A percentile compares a stretch with the other conserved stretches of the same genome.
phyloP scores from a whole-genome alignment of 2,888 invertebrate genomes.

The Nemotelus pantherinus region DNA sequence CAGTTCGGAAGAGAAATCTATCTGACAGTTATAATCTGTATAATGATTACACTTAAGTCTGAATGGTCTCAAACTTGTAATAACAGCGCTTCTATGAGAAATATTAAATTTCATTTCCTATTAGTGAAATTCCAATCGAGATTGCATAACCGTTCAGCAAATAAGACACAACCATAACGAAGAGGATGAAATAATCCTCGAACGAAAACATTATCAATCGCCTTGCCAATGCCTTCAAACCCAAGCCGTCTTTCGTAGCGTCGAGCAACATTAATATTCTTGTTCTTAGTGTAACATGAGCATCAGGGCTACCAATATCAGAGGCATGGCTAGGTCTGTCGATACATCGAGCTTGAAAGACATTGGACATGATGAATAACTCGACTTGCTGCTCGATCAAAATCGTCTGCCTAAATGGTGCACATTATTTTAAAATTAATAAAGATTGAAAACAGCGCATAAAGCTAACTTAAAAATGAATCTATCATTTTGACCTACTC shows the following conservation, averaged over 20 bases:
- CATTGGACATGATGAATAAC: too few species aligned
- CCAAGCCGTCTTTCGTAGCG: constrained; percentile 23
- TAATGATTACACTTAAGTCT: constrained; percentile 26
- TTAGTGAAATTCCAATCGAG: constrained; percentile 41
- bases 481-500: too few species aligned
- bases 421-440: too few species aligned
- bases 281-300: not conserved
- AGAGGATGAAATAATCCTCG: constrained; percentile 40
- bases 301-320: not conserved
- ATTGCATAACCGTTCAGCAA: constrained; percentile 35
- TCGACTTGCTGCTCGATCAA: too few species aligned
- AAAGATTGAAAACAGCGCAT: too few species aligned
- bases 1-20: not conserved
- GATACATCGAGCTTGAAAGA: too few species aligned
- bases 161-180: constrained; percentile 41
- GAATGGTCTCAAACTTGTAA: constrained; percentile 23
- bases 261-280: constrained; percentile 32
- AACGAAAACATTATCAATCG: constrained; percentile 42
- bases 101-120: constrained; percentile 43
- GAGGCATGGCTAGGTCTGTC: too few species aligned
- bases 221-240: constrained; percentile 33
- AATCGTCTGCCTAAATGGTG: too few species aligned
- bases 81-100: constrained; percentile 20
- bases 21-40: constrained; percentile 7
- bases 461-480: too few species aligned